A percentile compares a stretch with the other conserved stretches of the same genome.
These are phyloP conservation scores for Copidosoma floridanum DNA, from an alignment of 1,140 invertebrate species.

Conservation along the genomic window DNA sequence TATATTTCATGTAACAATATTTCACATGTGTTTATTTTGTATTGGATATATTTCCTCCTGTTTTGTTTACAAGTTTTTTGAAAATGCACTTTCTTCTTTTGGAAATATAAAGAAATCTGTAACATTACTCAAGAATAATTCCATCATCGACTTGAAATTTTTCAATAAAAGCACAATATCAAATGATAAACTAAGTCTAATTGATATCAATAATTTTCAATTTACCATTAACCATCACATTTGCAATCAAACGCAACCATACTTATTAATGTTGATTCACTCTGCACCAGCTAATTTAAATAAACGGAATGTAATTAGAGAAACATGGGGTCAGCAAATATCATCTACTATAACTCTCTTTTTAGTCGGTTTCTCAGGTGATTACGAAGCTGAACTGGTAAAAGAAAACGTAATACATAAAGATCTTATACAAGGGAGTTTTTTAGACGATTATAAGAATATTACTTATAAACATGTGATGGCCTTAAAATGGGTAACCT, in stretches of 20 bases:
- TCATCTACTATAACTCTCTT: conserved; percentile 63
- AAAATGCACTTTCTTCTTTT: no score
- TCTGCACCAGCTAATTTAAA: conserved; percentile 65
- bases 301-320: conserved; percentile 63
- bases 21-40: no score
- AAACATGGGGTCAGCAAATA: conserved; percentile 65
- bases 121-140: no score
- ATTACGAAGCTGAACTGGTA: conserved; percentile 56
- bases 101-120: no score
- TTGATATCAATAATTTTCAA: conserved; percentile 61
- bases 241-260: conserved; percentile 54
- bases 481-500: conserved; percentile 77
- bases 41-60: no score
- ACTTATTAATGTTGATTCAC: conserved; percentile 67
- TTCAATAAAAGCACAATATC: no score
- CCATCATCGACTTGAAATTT: no score
- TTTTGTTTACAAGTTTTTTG: no score
- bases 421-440: conserved; percentile 79
- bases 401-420: conserved; percentile 62
- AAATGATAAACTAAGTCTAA: conserved; percentile 54
- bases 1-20: no score
- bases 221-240: conserved; percentile 60
- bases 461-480: conserved; percentile 86
- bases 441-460: conserved; percentile 78
- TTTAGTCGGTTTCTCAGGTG: conserved; percentile 64